Evolutionary conservation across 2,888 invertebrate species (phyloP), one percentile per base, ranked within the genome.

Genomic region (Leptura quadrifasciata): DNA sequence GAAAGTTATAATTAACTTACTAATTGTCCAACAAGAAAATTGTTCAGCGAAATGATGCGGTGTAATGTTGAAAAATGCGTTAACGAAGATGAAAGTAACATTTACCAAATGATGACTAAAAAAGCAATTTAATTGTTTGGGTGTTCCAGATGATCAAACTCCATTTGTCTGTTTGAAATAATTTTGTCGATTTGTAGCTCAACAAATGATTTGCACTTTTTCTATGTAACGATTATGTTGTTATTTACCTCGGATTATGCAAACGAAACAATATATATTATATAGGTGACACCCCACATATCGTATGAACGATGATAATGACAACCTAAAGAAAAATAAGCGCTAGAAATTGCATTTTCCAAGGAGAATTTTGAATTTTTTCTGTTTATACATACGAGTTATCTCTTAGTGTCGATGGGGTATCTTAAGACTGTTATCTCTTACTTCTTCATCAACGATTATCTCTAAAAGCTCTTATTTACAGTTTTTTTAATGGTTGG

Each of bases 401-500:
- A 24, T 24, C 2, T 24, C 24, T 24, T 24, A 24, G 5, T 24
- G 24, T 24, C 24, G 24, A 24, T n/a, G n/a, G n/a, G n/a, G n/a
- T n/a, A n/a, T n/a, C n/a, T n/a, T n/a, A n/a, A n/a, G n/a, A n/a
- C n/a, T n/a, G n/a, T n/a, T n/a, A n/a, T n/a, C n/a, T n/a, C n/a
- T n/a, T n/a, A n/a, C n/a, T n/a, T n/a, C n/a, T n/a, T n/a, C n/a
- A n/a, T n/a, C n/a, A n/a, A n/a, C n/a, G n/a, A n/a, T n/a, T n/a
- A n/a, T n/a, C n/a, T 57, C 10, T 2, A 10, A 12, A 57, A 57
- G 21, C 12, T 57, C 57, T 57, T 18, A 20, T 10, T 18, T 57
- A 5, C 10, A 57, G 35, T 35, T 35, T 79, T 72, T 75, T 79
- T 65, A 78, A 74, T 0, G 77, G 72, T 20, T 82, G 80, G 27